phyloP scores from a whole-genome alignment of 2,888 invertebrate species.

The Cryptocephalus primarius region DNA sequence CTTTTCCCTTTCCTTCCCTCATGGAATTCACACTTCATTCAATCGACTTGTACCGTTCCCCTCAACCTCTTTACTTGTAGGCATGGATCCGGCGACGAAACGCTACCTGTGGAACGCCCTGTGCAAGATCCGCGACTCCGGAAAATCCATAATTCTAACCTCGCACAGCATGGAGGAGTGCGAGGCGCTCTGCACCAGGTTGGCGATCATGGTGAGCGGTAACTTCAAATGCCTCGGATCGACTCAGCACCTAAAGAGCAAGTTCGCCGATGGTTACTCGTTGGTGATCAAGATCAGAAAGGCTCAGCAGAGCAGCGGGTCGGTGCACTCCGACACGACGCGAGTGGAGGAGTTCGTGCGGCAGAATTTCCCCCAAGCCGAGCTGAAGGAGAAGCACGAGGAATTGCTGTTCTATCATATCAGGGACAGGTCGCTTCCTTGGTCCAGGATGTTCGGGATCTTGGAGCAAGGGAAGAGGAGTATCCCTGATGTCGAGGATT shows the following conservation, averaged over 20 bases:
- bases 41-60: too few relatives aligned
- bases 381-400: conserved; percentile 55
- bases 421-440: conserved; percentile 45
- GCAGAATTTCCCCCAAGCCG: conserved; percentile 25
- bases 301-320: conserved; percentile 4
- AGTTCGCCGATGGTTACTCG: conserved; percentile 53
- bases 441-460: conserved; percentile 66
- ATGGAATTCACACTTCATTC: too few relatives aligned
- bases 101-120: conserved; percentile 72
- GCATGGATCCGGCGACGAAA: conserved; percentile 72
- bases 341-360: conserved; percentile 22
- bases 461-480: conserved; percentile 46
- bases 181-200: conserved; percentile 68
- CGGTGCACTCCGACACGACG: conserved; percentile 5
- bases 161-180: conserved; percentile 85
- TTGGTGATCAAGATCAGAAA: conserved; percentile 35
- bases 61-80: conserved; percentile 34
- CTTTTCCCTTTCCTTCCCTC: too few relatives aligned
- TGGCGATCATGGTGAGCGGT: conserved; percentile 82
- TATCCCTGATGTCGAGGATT: conserved; percentile 55
- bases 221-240: conserved; percentile 69
- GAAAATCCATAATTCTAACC: conserved; percentile 68
- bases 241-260: conserved; percentile 70
- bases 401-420: conserved; percentile 64
- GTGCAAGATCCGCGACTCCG: conserved; percentile 53